Conservation (phyloP, 2,888 invertebrate genomes). For the Coelopa pilipes region DNA sequence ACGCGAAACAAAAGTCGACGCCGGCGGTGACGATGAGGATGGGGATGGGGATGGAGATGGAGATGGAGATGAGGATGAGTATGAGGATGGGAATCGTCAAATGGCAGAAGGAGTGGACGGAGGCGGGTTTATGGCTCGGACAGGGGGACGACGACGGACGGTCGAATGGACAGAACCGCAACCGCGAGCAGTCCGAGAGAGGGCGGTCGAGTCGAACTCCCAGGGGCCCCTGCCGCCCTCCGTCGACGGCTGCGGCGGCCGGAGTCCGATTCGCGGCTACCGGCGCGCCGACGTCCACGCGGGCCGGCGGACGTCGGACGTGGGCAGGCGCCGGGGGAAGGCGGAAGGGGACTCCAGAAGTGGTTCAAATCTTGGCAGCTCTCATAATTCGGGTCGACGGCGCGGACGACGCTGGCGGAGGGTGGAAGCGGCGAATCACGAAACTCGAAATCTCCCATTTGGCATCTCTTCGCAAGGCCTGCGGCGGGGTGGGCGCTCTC, state of each 20-base stretch:
- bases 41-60: background rate
- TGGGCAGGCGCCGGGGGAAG: background rate
- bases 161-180: background rate
- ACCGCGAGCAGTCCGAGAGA: conserved; percentile 1
- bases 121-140: background rate
- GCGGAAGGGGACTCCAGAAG: background rate
- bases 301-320: background rate
- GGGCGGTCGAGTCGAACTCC: conserved; percentile 18
- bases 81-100: background rate
- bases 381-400: conserved; percentile 1
- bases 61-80: no score
- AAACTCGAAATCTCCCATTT: conserved; percentile 30
- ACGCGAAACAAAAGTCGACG: background rate
- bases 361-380: conserved; percentile 22
- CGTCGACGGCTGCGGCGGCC: background rate
- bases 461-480: conserved; percentile 10
- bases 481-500: background rate
- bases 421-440: conserved; percentile 19
- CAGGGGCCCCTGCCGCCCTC: conserved; percentile 7
- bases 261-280: conserved; percentile 11
- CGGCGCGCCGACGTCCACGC: background rate
- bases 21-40: conserved; percentile 2
- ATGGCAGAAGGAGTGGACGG: background rate
- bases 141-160: background rate
- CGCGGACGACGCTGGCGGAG: background rate